A percentile compares a stretch with the other conserved stretches of the same genome.
Conservation (phyloP, 2,113 vertebrate genomes). For the Oreotrochilus melanogaster region DNA sequence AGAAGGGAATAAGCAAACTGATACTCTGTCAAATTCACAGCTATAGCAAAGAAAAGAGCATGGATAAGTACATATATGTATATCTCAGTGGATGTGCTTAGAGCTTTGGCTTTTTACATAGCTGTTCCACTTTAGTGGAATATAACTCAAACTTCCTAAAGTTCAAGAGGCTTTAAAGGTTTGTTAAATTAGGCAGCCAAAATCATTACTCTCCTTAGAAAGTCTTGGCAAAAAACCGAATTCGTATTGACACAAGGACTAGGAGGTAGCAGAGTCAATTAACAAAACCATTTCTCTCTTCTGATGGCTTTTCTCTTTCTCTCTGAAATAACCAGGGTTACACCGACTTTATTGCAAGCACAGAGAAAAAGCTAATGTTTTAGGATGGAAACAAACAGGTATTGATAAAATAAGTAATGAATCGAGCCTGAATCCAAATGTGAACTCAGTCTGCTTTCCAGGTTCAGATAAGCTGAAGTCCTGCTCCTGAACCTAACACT, state of each 20-base stretch:
- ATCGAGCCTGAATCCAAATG: background rate
- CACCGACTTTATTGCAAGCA: background rate
- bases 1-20: background rate
- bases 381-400: constrained; percentile 9
- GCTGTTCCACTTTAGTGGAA: background rate
- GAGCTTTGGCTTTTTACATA: background rate
- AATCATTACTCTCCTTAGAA: constrained; percentile 61
- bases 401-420: background rate
- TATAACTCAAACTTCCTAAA: background rate
- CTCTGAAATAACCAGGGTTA: constrained; percentile 19
- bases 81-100: background rate
- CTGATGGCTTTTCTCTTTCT: constrained; percentile 26
- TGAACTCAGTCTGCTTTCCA: background rate
- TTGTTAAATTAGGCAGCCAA: constrained; percentile 27
- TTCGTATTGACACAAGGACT: constrained; percentile 43
- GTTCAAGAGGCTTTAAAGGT: constrained; percentile 20
- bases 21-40: background rate
- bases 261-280: constrained; percentile 41
- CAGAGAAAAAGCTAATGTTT: background rate
- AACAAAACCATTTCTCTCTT: constrained; percentile 42
- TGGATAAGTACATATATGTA: background rate
- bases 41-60: background rate
- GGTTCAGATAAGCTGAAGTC: background rate
- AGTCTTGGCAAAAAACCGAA: constrained; percentile 48
- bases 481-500: accelerated